Evolutionary conservation across 2,113 vertebrate species (phyloP).

Genomic region (Macquaria australasica): DNA sequence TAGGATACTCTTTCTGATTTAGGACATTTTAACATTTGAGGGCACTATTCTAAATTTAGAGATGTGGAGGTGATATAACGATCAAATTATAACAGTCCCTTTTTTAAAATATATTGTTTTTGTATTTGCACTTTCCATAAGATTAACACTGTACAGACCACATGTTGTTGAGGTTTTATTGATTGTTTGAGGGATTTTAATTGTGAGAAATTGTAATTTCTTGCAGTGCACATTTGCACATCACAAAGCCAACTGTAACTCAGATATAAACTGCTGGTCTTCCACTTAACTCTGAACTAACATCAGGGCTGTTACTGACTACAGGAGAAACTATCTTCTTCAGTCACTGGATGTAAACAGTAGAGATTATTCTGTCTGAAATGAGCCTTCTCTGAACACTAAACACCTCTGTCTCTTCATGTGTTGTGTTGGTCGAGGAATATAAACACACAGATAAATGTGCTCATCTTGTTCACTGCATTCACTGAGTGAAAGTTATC

Average conservation of each 20-base stretch:
- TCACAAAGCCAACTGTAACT: background rate
- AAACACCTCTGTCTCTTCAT: background rate
- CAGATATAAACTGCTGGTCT: background rate
- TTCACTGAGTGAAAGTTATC: background rate
- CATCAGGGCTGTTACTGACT: background rate
- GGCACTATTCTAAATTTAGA: background rate
- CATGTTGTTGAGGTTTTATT: background rate
- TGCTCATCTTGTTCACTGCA: background rate
- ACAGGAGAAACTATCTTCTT: background rate
- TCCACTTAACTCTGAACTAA: background rate
- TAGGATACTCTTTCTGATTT: background rate
- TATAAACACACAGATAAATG: background rate
- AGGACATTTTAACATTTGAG: background rate
- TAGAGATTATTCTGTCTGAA: background rate
- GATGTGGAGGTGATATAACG: background rate
- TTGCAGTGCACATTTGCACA: background rate
- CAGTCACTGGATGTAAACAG: background rate
- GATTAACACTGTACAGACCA: background rate
- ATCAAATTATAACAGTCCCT: fast-evolving
- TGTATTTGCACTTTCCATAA: background rate
- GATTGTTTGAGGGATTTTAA: background rate
- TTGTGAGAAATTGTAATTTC: too few relatives aligned
- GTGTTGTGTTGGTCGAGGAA: background rate
- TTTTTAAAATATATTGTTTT: too few relatives aligned
- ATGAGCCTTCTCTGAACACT: background rate